Conservation (phyloP, 2,113 vertebrate genomes). For the Colossoma macropomum region DNA sequence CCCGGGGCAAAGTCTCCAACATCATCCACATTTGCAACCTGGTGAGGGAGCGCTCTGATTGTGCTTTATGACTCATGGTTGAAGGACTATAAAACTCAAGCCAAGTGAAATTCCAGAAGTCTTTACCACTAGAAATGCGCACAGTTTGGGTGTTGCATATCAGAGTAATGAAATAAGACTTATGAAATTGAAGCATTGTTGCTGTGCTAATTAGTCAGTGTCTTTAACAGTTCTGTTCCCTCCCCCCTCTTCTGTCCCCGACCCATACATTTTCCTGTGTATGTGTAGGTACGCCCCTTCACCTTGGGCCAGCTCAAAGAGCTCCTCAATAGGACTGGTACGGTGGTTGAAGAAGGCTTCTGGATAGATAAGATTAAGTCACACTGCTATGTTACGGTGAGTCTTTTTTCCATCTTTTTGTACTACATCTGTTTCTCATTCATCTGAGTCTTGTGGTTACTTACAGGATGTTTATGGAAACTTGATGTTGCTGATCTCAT, state of each 20-base stretch:
- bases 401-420: constrained; percentile 12
- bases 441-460: not conserved
- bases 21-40: constrained; percentile 91
- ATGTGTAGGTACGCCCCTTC: constrained; percentile 86
- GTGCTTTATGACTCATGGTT: not conserved
- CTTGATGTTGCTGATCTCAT: not conserved
- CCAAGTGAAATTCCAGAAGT: not conserved
- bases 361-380: constrained; percentile 97
- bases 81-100: not conserved
- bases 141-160: not conserved
- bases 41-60: constrained; percentile 70
- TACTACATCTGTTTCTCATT: not conserved
- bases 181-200: not conserved
- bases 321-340: constrained; percentile 85
- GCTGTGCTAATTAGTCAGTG: not conserved
- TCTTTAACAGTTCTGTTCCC: too few relatives aligned
- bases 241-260: too few relatives aligned
- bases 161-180: not conserved
- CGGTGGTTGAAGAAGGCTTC: constrained; percentile 86
- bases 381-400: constrained; percentile 90
- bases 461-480: not conserved
- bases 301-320: constrained; percentile 90
- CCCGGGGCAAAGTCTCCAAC: constrained; percentile 82
- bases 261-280: not conserved
- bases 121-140: not conserved